These are phyloP conservation scores for Karalla daura DNA, from an alignment of 2,797 vertebrate genomes.

Conservation along the genomic window DNA sequence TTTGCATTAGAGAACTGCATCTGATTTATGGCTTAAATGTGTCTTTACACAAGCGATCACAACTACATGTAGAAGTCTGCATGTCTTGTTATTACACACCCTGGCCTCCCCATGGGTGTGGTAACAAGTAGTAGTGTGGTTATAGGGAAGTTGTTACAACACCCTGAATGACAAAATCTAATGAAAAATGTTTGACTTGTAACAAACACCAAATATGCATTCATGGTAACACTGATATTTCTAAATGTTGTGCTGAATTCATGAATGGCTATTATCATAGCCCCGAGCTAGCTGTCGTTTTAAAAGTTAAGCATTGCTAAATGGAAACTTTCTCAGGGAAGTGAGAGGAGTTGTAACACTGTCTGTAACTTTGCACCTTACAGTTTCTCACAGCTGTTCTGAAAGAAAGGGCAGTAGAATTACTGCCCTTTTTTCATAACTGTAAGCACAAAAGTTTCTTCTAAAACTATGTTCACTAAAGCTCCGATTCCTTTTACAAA, in stretches of 20 bases:
- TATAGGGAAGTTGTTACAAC: slow-evolving; percentile 11
- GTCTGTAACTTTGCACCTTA: no score
- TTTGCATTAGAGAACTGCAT: neutral
- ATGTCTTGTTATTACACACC: neutral
- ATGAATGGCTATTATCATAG: neutral
- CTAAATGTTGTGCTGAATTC: neutral
- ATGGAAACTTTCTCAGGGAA: neutral
- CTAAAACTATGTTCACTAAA: no score
- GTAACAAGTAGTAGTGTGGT: slow-evolving; percentile 3
- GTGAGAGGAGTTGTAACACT: no score
- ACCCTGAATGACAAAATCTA: neutral
- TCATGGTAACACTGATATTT: neutral
- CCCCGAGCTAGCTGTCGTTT: neutral
- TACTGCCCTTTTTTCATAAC: neutral
- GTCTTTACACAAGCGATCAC: neutral
- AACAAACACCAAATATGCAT: neutral
- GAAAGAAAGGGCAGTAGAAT: neutral
- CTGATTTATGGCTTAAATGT: neutral
- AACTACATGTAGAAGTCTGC: neutral
- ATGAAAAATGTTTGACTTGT: neutral
- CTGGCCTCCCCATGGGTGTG: neutral
- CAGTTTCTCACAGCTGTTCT: no score
- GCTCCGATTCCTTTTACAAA: no score
- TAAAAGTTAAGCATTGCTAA: neutral
- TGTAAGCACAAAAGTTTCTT: no score